Conservation (phyloP, 2,888 invertebrate genomes). For the Hirtodrosophila trivittata region DNA sequence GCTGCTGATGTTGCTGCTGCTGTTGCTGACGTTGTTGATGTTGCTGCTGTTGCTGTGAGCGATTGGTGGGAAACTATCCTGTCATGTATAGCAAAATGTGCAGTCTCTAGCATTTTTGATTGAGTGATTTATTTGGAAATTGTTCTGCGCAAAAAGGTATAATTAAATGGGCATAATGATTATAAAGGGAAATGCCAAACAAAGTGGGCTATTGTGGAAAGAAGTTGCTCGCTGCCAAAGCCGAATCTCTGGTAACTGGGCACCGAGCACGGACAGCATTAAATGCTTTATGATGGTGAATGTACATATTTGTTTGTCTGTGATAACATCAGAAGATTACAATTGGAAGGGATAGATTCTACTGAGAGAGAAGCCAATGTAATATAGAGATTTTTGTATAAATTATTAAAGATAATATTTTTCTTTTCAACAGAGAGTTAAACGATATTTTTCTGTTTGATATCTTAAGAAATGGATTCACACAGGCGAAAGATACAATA, state of each 20-base stretch:
- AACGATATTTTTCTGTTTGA: too few relatives aligned
- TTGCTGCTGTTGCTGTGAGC: slow-evolving; percentile 61
- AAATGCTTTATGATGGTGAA: slow-evolving; percentile 11
- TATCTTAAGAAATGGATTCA: too few relatives aligned
- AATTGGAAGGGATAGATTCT: background rate
- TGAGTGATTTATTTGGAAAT: slow-evolving; percentile 79
- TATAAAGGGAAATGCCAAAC: slow-evolving; percentile 69
- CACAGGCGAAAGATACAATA: too few relatives aligned
- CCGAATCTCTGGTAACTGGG: background rate
- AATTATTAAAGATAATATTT: too few relatives aligned
- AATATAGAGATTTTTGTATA: too few relatives aligned
- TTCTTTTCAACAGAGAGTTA: too few relatives aligned
- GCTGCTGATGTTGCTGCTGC: slow-evolving; percentile 3
- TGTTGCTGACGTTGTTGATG: slow-evolving; percentile 5
- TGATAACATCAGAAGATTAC: slow-evolving; percentile 29
- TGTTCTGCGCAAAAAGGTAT: slow-evolving; percentile 72
- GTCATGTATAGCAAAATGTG: slow-evolving; percentile 65
- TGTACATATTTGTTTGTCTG: background rate
- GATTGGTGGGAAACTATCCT: slow-evolving; percentile 78
- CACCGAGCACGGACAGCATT: background rate
- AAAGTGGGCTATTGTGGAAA: slow-evolving; percentile 41
- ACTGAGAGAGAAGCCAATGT: too few relatives aligned
- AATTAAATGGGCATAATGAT: slow-evolving; percentile 77
- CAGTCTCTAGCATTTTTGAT: slow-evolving; percentile 70
- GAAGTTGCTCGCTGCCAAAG: slow-evolving; percentile 13